phyloP scores from a whole-genome alignment of 2,797 vertebrate genomes.

The Darevskia nairensis region DNA sequence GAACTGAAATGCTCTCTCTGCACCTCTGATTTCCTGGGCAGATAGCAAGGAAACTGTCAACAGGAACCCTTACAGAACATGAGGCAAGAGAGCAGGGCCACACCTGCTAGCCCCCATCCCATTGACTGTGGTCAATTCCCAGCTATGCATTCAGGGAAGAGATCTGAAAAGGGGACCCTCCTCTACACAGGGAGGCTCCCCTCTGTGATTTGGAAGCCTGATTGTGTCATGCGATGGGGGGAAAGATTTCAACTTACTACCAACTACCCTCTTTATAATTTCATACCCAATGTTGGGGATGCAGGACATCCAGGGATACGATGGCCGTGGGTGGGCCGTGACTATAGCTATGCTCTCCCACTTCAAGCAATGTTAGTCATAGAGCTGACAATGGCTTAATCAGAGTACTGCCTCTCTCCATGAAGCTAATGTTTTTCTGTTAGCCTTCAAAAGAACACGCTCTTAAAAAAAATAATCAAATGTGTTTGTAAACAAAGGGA shows the following conservation, averaged over 20 bases:
- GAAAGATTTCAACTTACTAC: not conserved
- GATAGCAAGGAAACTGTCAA: too few species aligned
- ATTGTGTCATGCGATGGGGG: not conserved
- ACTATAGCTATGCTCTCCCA: too few species aligned
- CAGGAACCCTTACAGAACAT: not conserved
- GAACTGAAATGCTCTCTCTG: too few species aligned
- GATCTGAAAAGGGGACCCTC: not conserved
- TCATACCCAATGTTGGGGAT: too few species aligned
- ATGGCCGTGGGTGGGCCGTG: too few species aligned
- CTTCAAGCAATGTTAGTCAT: not conserved
- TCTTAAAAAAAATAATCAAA: conserved; percentile 15
- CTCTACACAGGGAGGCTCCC: not conserved
- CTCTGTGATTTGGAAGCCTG: not conserved
- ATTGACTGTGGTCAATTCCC: not conserved
- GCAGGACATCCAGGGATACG: too few species aligned
- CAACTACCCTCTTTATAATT: too few species aligned
- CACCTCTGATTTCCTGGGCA: too few species aligned
- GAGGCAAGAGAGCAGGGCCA: not conserved
- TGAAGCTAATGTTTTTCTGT: not conserved
- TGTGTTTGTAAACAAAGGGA: conserved; percentile 11
- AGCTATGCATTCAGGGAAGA: not conserved
- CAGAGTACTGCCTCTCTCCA: not conserved
- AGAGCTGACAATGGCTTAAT: too few species aligned
- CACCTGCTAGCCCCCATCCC: too few species aligned
- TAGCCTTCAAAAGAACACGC: not conserved